Percentiles rank a stretch among this genome's conserved stretches.
Evolutionary conservation across 2,113 vertebrate species (phyloP).

Genomic region (Anolis carolinensis): DNA sequence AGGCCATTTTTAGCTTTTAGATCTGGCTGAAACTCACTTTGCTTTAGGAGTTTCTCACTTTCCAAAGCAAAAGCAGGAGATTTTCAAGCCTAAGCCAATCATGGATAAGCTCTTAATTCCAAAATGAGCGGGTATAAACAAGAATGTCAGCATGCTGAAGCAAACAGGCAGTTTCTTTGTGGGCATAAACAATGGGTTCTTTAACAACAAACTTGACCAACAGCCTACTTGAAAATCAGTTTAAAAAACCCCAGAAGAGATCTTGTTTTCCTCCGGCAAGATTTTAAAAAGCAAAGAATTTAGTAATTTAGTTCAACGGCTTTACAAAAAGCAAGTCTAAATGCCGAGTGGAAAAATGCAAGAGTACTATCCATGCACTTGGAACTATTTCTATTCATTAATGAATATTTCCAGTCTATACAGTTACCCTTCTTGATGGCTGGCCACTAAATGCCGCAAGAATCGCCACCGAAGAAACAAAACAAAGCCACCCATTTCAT

Average conservation of each 20-base stretch:
- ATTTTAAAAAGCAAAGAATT: not conserved
- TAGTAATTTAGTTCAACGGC: not conserved
- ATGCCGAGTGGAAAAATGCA: not conserved
- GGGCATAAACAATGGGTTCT: not conserved
- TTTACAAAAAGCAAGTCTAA: not conserved
- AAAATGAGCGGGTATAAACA: not conserved
- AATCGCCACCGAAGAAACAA: too few relatives aligned
- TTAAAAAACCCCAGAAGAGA: not conserved
- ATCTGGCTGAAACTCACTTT: not conserved
- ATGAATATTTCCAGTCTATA: not conserved
- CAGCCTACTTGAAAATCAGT: not conserved
- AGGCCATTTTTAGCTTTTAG: not conserved
- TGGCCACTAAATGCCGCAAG: not conserved
- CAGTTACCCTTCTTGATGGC: not conserved
- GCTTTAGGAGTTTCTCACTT: not conserved
- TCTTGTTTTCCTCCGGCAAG: not conserved
- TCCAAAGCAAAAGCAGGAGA: not conserved
- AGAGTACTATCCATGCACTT: too few relatives aligned
- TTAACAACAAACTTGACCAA: constrained; percentile 8
- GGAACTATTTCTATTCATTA: not conserved
- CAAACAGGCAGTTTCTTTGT: constrained; percentile 13
- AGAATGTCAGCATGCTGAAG: not conserved
- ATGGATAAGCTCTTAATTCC: accelerated
- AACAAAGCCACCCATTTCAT: not conserved
- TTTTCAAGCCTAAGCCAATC: too few relatives aligned